A percentile compares a stretch with the other conserved stretches of the same genome.
phyloP scores from a whole-genome alignment of 2,888 invertebrate genomes.

The Lumbricus terrestris region DNA sequence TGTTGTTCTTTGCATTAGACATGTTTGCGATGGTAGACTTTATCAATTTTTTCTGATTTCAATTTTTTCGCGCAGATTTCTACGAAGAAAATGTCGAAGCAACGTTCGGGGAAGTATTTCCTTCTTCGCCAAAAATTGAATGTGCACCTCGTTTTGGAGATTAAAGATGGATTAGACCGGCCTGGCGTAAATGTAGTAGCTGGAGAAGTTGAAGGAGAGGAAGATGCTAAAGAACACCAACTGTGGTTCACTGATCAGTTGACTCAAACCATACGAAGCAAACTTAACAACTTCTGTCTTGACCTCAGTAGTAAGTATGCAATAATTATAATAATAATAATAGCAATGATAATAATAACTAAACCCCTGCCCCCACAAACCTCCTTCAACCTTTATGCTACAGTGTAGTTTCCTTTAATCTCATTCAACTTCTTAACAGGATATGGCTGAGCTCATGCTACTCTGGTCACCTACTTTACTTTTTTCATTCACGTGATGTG shows the following conservation, averaged over 20 bases:
- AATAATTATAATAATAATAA: no score
- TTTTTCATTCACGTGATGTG: not conserved
- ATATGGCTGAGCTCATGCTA: not conserved
- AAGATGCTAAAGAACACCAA: not conserved
- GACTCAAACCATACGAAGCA: not conserved
- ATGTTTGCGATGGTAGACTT: not conserved
- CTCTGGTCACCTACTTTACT: not conserved
- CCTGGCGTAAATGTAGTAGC: not conserved
- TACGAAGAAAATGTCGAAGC: not conserved
- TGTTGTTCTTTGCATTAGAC: no score
- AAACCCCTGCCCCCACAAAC: no score
- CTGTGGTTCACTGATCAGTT: not conserved
- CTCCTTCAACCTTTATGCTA: no score
- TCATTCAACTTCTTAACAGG: not conserved
- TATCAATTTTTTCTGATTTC: not conserved
- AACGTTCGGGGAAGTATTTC: not conserved
- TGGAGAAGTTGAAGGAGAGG: not conserved
- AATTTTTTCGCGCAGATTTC: not conserved
- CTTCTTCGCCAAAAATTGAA: conserved; percentile 10
- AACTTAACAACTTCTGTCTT: conserved; percentile 7
- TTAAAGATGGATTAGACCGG: not conserved
- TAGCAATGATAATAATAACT: no score
- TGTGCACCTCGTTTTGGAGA: conserved; percentile 4
- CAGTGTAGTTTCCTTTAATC: not conserved
- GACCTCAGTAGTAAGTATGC: not conserved